A percentile compares a stretch with the other conserved stretches of the same genome.
Evolutionary conservation across 2,797 vertebrate genomes (phyloP).

Genomic region (Crax fasciolata): DNA sequence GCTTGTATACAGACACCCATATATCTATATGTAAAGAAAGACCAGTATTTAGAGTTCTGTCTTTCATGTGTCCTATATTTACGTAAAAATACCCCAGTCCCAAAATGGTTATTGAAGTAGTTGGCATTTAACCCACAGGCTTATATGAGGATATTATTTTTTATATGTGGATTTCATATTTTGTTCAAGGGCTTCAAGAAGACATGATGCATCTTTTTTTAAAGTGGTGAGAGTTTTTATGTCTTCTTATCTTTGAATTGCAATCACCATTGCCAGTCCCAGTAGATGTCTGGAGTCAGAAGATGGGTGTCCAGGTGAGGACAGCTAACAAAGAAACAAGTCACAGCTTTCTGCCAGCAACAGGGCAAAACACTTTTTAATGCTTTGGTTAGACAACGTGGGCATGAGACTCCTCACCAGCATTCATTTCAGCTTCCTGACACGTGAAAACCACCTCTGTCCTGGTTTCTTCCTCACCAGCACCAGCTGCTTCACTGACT

Average conservation of each 20-base stretch:
- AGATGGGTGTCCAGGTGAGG: accelerated
- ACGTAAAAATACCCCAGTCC: not conserved
- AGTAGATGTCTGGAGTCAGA: not conserved
- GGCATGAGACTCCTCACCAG: slow-evolving; percentile 24
- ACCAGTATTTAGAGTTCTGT: not conserved
- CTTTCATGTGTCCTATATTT: not conserved
- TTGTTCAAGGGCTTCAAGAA: not conserved
- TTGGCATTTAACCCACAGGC: not conserved
- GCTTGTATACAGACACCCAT: too few relatives aligned
- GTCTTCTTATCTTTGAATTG: not conserved
- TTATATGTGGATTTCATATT: not conserved
- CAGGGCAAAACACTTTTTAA: slow-evolving; percentile 10
- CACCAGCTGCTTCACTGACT: slow-evolving; percentile 21
- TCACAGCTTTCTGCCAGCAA: not conserved
- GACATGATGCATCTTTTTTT: not conserved
- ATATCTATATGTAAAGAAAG: not conserved
- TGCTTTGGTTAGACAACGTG: not conserved
- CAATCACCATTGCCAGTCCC: not conserved
- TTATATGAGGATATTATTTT: not conserved
- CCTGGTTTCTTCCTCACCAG: not conserved
- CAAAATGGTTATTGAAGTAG: not conserved
- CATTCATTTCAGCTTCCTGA: slow-evolving; percentile 50
- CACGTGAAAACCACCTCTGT: slow-evolving; percentile 48
- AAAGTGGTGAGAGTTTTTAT: not conserved
- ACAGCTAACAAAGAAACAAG: slow-evolving; percentile 21